phyloP scores from a whole-genome alignment of 2,797 vertebrate species.

The Eleutherodactylus coqui region DNA sequence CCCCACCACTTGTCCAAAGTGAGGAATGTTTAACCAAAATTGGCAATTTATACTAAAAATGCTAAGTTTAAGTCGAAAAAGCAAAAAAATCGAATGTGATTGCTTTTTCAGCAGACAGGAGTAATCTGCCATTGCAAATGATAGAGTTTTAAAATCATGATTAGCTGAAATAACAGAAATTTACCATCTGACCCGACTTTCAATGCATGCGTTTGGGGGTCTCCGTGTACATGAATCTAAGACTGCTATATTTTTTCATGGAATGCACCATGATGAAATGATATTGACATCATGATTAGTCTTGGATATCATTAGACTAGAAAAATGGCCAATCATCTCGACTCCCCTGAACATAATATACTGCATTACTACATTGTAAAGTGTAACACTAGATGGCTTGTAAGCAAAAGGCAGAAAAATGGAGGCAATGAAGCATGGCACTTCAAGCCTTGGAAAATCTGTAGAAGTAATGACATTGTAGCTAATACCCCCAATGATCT shows the following conservation, averaged over 20 bases:
- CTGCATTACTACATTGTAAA: too few relatives aligned
- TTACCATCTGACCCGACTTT: neutral
- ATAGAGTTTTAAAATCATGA: neutral
- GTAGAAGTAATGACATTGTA: neutral
- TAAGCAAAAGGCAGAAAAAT: neutral
- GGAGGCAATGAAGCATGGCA: neutral
- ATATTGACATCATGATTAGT: neutral
- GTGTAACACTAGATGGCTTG: neutral
- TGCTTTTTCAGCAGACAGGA: neutral
- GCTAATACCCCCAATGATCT: neutral
- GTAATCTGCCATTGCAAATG: neutral
- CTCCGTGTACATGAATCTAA: too few relatives aligned
- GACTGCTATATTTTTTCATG: too few relatives aligned
- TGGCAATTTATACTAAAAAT: too few relatives aligned
- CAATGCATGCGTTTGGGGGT: too few relatives aligned
- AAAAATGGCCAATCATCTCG: too few relatives aligned
- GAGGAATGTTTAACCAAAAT: too few relatives aligned
- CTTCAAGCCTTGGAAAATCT: neutral
- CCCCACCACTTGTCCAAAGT: too few relatives aligned
- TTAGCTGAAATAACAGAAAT: neutral
- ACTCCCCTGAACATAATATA: too few relatives aligned
- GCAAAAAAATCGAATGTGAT: too few relatives aligned
- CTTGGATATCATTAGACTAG: neutral
- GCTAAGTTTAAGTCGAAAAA: too few relatives aligned
- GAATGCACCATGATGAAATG: neutral